Evolutionary conservation across 2,113 vertebrate genomes (phyloP), one percentile per base, ranked within the genome.

Genomic region (Halichoeres trimaculatus): DNA sequence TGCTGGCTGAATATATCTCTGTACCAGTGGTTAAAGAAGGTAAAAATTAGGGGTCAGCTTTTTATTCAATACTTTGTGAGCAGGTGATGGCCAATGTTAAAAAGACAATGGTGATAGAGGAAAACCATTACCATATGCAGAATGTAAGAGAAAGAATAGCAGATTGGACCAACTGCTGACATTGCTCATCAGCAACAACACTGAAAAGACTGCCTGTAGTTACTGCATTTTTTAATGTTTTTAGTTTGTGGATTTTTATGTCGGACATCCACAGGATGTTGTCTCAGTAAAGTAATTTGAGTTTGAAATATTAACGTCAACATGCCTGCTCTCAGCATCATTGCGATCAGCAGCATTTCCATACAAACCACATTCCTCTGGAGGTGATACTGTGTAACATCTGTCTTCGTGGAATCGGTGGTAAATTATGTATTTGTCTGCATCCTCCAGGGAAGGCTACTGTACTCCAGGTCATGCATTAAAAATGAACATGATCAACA

Each of bases 351-450:
- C 26, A 70, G 51, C 55, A 74, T 81, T 70, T 74, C 58, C 70
- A 66, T 20, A 57, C 47, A 59, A 70, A 63, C 56, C 43, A 45
- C 51, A 51, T 69, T 70, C 58, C 26, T 70, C 51, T 2, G 0
- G 30, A 48, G 26, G 62, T 36, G 30, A 16, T n/a, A 34, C 50
- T 24, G 61, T 48, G n/a, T n/a, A 54, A 45, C n/a, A 36, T 76
- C 79, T 75, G 56, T 72, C 74, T 63, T 70, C 66, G 70, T 64
- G 56, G 51, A 78, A 81, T 78, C 26, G 24, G 60, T 79, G 50
- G 24, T 86, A 70, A 91, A 89, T 90, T 91, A 87, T 87, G 75
- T 65, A 88, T 84, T 78, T 78, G 70, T 62, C 70, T 84, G 78
- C 70, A 62, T 82, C 59, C 83, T 73, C 66, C 30, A 8, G 82